These are phyloP conservation scores for Palythoa caribaeorum DNA, from an alignment of 92 coral and sea anemone species.

Conservation along the genomic window DNA sequence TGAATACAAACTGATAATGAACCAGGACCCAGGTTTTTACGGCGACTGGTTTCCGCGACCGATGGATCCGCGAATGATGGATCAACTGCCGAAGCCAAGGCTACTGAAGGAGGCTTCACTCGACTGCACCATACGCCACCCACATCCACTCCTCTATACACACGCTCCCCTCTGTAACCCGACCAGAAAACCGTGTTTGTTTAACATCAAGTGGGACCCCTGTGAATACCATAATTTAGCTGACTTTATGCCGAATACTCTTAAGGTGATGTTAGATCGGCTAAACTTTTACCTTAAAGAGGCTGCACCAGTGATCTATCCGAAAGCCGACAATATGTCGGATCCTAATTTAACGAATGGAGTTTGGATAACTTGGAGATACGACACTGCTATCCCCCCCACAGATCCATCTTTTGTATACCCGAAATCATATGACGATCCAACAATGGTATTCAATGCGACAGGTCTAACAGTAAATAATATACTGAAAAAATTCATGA, in stretches of 20 bases:
- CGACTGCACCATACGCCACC: slow-evolving; percentile 88
- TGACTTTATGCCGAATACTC: slow-evolving; percentile 96
- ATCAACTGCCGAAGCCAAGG: slow-evolving; percentile 68
- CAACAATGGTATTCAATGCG: slow-evolving; percentile 65
- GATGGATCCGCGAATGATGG: slow-evolving; percentile 74
- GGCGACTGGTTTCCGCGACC: slow-evolving; percentile 98
- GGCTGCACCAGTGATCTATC: slow-evolving; percentile 78
- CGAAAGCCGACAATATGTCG: slow-evolving; percentile 82
- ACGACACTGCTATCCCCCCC: slow-evolving; percentile 73
- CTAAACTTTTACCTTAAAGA: slow-evolving; percentile 78
- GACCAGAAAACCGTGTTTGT: slow-evolving; percentile 90
- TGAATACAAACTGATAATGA: slow-evolving; percentile 90
- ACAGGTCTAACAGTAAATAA: slow-evolving; percentile 59
- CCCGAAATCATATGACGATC: slow-evolving; percentile 91
- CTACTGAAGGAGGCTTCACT: slow-evolving; percentile 70
- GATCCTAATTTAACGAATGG: slow-evolving; percentile 94
- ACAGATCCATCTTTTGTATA: slow-evolving; percentile 82
- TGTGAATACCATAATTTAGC: slow-evolving; percentile 99
- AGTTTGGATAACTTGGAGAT: slow-evolving; percentile 95
- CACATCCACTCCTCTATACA: slow-evolving; percentile 93
- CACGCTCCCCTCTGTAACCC: slow-evolving; percentile 98
- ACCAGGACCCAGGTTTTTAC: slow-evolving; percentile 86
- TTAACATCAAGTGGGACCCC: slow-evolving; percentile 99
- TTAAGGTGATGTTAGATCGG: slow-evolving; percentile 95
- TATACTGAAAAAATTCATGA: slow-evolving; percentile 78